A percentile compares a stretch with the other conserved stretches of the same genome.
Evolutionary conservation across 2,888 invertebrate genomes (phyloP).

Genomic region (Nemurella pictetii): DNA sequence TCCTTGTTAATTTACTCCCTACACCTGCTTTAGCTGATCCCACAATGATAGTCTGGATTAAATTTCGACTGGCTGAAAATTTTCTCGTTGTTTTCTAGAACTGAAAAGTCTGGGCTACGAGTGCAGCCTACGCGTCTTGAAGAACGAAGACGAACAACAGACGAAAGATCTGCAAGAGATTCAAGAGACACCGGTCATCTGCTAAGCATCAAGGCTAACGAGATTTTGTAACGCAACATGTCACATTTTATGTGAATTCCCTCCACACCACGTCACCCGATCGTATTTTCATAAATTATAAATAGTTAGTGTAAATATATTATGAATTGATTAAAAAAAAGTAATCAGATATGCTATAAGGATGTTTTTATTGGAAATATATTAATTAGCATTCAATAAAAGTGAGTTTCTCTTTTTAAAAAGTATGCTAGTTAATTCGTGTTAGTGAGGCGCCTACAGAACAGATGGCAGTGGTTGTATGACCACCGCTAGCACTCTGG

Average conservation of each 20-base stretch:
- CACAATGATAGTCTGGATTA: too few species aligned
- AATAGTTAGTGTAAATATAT: background rate
- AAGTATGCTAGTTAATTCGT: background rate
- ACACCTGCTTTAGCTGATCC: too few species aligned
- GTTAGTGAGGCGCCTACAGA: background rate
- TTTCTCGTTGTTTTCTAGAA: background rate
- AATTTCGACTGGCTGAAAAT: background rate
- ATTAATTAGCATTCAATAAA: background rate
- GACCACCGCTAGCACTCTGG: background rate
- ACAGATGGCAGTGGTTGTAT: background rate
- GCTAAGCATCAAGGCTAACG: background rate
- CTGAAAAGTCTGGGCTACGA: conserved; percentile 9
- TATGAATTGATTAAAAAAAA: background rate
- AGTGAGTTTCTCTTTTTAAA: background rate
- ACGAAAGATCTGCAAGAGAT: background rate
- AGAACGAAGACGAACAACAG: background rate
- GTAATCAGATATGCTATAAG: too few species aligned
- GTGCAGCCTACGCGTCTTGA: background rate
- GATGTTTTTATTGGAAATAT: too few species aligned
- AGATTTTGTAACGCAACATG: background rate
- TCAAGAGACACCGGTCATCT: background rate
- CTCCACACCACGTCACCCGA: background rate
- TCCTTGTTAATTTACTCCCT: too few species aligned
- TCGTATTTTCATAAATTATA: background rate
- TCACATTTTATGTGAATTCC: too few species aligned